Conservation (phyloP, 1,140 invertebrate genomes). For the Eciton burchellii region DNA sequence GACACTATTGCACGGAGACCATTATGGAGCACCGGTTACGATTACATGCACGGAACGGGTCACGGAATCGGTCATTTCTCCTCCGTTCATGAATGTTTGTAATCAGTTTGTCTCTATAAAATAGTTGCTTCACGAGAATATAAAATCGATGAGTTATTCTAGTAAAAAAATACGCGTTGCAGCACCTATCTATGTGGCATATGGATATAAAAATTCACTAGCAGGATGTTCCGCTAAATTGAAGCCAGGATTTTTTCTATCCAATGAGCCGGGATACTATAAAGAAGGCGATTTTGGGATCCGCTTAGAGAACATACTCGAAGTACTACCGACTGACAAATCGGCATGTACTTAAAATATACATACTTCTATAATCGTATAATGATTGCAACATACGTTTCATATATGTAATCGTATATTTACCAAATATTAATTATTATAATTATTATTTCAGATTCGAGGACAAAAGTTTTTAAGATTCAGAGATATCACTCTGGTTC, state of each 20-base stretch:
- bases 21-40: conserved; percentile 92
- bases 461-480: conserved; percentile 89
- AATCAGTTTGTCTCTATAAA: conserved; percentile 36
- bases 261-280: conserved; percentile 93
- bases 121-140: conserved; percentile 40
- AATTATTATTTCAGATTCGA: conserved; percentile 73
- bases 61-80: conserved; percentile 96
- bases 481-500: conserved; percentile 94
- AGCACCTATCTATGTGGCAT: conserved; percentile 91
- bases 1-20: conserved; percentile 91
- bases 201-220: conserved; percentile 74
- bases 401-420: no score
- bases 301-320: conserved; percentile 96
- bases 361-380: not conserved
- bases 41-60: conserved; percentile 95
- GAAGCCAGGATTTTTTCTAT: conserved; percentile 94
- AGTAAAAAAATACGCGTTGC: conserved; percentile 72
- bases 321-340: conserved; percentile 89
- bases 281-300: conserved; percentile 95
- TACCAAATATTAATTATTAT: conserved; percentile 21
- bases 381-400: no score
- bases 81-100: conserved; percentile 92
- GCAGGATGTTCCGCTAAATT: conserved; percentile 81
- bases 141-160: conserved; percentile 36
- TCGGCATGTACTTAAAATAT: conserved; percentile 69